A percentile compares a stretch with the other conserved stretches of the same genome.
Conservation (phyloP, 2,888 invertebrate species). For the Drosophila fulvimacula region DNA sequence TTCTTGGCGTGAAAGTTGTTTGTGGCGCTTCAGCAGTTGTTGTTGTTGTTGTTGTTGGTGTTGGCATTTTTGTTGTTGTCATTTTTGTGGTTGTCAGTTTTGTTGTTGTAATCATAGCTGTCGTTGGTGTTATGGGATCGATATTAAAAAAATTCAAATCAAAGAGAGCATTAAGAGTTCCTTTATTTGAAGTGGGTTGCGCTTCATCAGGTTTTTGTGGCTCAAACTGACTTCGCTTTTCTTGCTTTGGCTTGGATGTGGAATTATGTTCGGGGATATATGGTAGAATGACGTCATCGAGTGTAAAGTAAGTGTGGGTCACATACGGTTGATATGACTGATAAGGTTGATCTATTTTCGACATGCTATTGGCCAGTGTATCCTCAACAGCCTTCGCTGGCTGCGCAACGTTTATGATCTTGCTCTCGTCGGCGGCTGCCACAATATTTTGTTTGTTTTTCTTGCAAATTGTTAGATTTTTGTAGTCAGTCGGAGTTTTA, state of each 20-base stretch:
- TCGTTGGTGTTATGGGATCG: neutral
- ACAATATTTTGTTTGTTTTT: neutral
- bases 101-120: neutral
- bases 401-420: conserved; percentile 1
- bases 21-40: neutral
- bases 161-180: neutral
- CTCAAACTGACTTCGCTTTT: neutral
- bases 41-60: neutral
- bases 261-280: neutral
- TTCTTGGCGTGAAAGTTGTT: neutral
- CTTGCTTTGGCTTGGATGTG: neutral
- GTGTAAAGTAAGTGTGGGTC: conserved; percentile 6
- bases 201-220: neutral
- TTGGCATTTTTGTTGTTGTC: too few relatives aligned
- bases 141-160: neutral
- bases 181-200: neutral
- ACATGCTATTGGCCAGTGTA: neutral
- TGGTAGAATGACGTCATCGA: conserved; percentile 2
- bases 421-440: neutral
- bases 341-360: conserved; percentile 2
- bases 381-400: neutral
- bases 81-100: neutral
- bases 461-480: conserved; percentile 4
- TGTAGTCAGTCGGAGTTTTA: neutral
- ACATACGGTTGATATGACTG: neutral